Conservation (phyloP, 1,140 invertebrate genomes). For the Delia radicum region DNA sequence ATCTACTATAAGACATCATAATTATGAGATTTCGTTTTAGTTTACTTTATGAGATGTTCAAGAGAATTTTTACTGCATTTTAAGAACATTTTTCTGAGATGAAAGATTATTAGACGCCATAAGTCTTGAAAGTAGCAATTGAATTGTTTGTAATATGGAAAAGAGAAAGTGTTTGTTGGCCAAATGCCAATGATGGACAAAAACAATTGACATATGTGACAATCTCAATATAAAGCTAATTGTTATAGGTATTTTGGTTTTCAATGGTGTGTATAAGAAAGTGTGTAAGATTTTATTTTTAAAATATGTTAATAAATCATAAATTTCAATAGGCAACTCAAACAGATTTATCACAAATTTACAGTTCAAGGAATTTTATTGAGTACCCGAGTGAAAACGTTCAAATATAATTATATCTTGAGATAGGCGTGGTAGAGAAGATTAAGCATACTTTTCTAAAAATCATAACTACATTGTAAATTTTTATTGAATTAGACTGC, state of each 20-base stretch:
- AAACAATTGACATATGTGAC: constrained; percentile 4
- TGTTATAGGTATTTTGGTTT: neutral
- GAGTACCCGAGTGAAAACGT: neutral
- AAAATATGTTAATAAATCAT: neutral
- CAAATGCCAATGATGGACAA: neutral
- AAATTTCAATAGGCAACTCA: too few species aligned
- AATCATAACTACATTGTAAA: too few species aligned
- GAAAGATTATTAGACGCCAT: neutral
- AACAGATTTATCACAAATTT: too few species aligned
- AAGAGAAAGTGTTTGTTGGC: neutral
- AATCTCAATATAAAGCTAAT: constrained; percentile 12
- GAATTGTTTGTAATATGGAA: neutral
- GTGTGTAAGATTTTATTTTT: too few species aligned
- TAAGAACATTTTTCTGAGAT: neutral
- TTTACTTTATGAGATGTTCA: neutral
- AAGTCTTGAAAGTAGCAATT: neutral
- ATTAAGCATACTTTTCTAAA: too few species aligned
- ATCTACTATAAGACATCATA: neutral
- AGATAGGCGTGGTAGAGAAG: too few species aligned
- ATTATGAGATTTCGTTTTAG: too few species aligned
- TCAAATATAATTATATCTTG: too few species aligned
- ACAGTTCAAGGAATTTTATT: neutral
- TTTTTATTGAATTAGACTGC: too few species aligned
- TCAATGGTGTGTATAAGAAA: neutral
- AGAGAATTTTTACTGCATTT: neutral